Evolutionary conservation across 2,113 vertebrate species (phyloP).

Genomic region (Isichthys henryi): DNA sequence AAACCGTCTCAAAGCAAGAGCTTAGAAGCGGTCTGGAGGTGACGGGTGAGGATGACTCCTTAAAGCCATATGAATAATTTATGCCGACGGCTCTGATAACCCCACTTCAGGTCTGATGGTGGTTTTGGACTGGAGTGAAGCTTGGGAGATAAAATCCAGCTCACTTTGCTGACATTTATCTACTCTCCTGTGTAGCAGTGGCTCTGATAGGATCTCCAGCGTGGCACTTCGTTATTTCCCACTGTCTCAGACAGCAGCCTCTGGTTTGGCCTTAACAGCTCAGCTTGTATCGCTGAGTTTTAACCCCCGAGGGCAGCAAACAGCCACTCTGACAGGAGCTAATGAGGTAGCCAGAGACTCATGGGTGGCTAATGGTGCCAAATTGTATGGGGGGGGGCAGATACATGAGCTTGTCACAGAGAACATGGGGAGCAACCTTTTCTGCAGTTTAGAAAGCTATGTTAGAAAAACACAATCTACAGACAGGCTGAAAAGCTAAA

Average conservation of each 20-base stretch:
- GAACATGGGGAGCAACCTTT: neutral
- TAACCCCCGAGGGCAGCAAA: neutral
- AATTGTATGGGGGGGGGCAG: neutral
- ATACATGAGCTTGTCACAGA: neutral
- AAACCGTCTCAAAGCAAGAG: neutral
- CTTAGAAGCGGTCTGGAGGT: neutral
- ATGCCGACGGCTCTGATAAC: neutral
- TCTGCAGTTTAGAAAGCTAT: neutral
- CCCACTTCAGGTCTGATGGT: neutral
- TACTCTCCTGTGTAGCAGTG: neutral
- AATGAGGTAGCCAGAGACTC: neutral
- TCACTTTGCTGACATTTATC: neutral
- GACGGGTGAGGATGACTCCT: neutral
- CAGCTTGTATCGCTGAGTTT: neutral
- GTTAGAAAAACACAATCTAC: neutral
- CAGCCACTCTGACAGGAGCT: neutral
- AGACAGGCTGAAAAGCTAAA: neutral
- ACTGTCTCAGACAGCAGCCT: neutral
- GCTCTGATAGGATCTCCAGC: neutral
- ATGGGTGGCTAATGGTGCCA: neutral
- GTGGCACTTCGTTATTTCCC: neutral
- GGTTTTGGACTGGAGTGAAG: neutral
- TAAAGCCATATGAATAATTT: neutral
- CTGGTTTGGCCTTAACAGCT: neutral
- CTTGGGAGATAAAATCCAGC: neutral